A percentile compares a stretch with the other conserved stretches of the same genome.
phyloP scores from a whole-genome alignment of 2,888 invertebrate species.

The Amblyteles armatorius region DNA sequence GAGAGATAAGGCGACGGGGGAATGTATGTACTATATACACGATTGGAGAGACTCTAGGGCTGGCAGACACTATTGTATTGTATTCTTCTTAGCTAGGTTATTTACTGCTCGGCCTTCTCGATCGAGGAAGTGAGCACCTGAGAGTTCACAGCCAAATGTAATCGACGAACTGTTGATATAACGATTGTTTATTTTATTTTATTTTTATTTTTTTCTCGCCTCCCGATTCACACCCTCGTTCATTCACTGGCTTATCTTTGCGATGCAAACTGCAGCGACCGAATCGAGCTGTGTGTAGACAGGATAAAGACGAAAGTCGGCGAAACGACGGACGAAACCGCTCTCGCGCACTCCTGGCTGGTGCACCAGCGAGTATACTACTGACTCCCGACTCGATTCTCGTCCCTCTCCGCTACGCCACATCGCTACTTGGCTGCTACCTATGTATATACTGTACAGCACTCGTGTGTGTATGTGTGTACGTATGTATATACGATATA shows the following conservation, averaged over 20 bases:
- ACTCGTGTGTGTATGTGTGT: neutral
- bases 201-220: neutral
- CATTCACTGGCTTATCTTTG: neutral
- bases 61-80: neutral
- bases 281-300: neutral
- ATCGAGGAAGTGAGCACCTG: constrained; percentile 29
- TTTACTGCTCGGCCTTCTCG: neutral
- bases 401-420: constrained; percentile 32
- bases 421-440: constrained; percentile 28
- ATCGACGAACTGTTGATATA: constrained; percentile 17
- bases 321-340: constrained; percentile 26
- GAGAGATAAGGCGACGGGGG: constrained; percentile 14
- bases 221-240: neutral
- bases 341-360: constrained; percentile 55
- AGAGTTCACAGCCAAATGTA: constrained; percentile 33
- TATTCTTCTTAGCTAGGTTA: constrained; percentile 13
- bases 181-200: constrained; percentile 25
- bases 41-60: neutral
- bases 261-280: neutral
- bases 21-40: neutral
- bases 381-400: constrained; percentile 49
- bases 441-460: constrained; percentile 22
- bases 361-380: constrained; percentile 67
- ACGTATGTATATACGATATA: constrained; percentile 32
- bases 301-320: constrained; percentile 28